Conservation (phyloP, 2,888 invertebrate genomes). For the Aquatica leii region DNA sequence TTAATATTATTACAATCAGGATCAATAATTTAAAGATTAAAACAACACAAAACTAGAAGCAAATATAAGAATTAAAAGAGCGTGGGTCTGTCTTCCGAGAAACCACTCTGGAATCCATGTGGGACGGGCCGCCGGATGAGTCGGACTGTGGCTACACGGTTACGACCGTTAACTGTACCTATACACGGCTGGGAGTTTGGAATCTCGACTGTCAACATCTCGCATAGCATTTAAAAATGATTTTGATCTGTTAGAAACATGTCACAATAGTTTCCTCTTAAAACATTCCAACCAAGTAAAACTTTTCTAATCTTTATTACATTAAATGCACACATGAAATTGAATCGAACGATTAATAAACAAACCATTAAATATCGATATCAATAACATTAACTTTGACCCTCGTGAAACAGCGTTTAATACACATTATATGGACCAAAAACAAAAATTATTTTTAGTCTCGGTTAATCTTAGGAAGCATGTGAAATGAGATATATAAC, state of each 20-base stretch:
- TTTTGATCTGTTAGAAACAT: constrained; percentile 21
- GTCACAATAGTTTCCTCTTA: constrained; percentile 16
- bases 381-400: too few species aligned
- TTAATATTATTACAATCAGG: neutral
- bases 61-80: constrained; percentile 15
- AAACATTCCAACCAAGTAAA: too few species aligned
- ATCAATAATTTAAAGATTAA: neutral
- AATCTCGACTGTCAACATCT: constrained; percentile 40
- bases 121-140: constrained; percentile 53
- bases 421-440: too few species aligned
- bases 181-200: constrained; percentile 30
- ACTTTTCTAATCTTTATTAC: too few species aligned
- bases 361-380: too few species aligned
- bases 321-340: neutral
- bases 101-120: constrained; percentile 53
- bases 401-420: too few species aligned
- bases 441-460: too few species aligned
- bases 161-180: constrained; percentile 35
- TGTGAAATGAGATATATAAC: constrained; percentile 2
- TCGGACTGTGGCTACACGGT: constrained; percentile 23
- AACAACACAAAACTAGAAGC: neutral
- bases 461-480: neutral
- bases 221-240: constrained; percentile 36
- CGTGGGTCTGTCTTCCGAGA: constrained; percentile 47
- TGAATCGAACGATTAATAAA: constrained; percentile 14